Evolutionary conservation across 2,888 invertebrate genomes (phyloP), one percentile per base, ranked within the genome.

Genomic region (Stenchaetothrips biformis): DNA sequence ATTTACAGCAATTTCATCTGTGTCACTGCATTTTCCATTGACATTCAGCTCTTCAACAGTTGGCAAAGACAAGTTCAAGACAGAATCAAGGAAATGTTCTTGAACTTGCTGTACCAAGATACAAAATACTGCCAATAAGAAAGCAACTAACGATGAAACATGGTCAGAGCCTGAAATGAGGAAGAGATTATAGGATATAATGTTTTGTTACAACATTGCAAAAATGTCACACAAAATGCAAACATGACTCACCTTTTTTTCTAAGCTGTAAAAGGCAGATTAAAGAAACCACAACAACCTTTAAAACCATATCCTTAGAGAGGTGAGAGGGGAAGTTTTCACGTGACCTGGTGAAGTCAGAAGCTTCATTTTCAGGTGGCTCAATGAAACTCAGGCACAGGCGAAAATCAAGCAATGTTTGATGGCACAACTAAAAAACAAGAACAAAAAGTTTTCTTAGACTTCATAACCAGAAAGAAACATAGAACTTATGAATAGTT

Each of bases 121-220:
- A 21, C 94, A 94, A 83, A 94, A 91, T 83, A 96, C 89, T 47
- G 95, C 95, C 79, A 97, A 89, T 79, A 94, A 91, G 85, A 97
- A 95, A 48, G 96, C 96, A 85, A 94, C 92, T 80, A 94, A 91
- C 47, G 94, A 93, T 84, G 95, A 94, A 77, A 93, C 90, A 86
- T 94, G 93, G n/a, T 89, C 89, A n/a, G 94, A 93, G 85, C 93
- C 91, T 84, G 79, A 4, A 83, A 82, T 74, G 27, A 48, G 79
- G 37, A 1, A 37, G 37, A 37, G 37, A 37, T 2, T 37, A 37
- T 37, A 37, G 37, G 37, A 37, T 37, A 37, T 37, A 4, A 37
- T 37, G 37, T 37, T 37, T 4, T 37, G 37, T 1, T 37, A 1
- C 37, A 37, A 37, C 37, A 37, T 37, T 4, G 4, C 37, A 37